Evolutionary conservation across 2,113 vertebrate species (phyloP).

Genomic region (Amphiprion ocellaris): DNA sequence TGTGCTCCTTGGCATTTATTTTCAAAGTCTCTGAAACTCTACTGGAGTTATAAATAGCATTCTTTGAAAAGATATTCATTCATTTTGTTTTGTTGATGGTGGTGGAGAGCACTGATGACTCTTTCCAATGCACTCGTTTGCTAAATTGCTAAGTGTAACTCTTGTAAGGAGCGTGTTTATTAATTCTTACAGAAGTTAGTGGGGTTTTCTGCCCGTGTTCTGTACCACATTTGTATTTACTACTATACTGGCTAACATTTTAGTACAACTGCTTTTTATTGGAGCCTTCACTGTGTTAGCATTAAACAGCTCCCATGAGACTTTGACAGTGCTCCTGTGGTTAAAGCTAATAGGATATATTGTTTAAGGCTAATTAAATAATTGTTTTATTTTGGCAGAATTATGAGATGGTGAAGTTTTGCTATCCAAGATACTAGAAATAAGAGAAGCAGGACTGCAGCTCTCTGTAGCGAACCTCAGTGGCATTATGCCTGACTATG

Average conservation of each 20-base stretch:
- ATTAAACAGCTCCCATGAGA: conserved; percentile 2
- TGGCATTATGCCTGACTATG: conserved; percentile 10
- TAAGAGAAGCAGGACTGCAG: neutral
- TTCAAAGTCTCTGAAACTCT: neutral
- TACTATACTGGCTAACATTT: neutral
- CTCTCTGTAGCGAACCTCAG: conserved; percentile 13
- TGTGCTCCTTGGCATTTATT: neutral
- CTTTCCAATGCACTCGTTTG: neutral
- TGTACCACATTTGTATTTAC: neutral
- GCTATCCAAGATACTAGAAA: conserved; percentile 1
- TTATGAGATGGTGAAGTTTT: conserved; percentile 36
- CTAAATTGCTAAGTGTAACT: neutral
- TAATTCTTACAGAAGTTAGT: neutral
- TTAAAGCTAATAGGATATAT: conserved; percentile 15
- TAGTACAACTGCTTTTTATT: neutral
- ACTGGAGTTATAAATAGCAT: neutral
- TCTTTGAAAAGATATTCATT: neutral
- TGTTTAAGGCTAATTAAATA: conserved; percentile 26
- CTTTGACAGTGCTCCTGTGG: conserved; percentile 7
- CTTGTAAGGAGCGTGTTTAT: neutral
- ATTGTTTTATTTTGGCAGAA: conserved; percentile 37
- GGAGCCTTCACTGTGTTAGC: neutral
- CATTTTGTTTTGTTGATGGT: too few species aligned
- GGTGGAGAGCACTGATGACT: neutral
- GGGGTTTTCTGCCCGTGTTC: conserved; percentile 2